These are phyloP conservation scores for Phylloscopus whistleri DNA, from an alignment of 2,113 vertebrate species.

Conservation along the genomic window DNA sequence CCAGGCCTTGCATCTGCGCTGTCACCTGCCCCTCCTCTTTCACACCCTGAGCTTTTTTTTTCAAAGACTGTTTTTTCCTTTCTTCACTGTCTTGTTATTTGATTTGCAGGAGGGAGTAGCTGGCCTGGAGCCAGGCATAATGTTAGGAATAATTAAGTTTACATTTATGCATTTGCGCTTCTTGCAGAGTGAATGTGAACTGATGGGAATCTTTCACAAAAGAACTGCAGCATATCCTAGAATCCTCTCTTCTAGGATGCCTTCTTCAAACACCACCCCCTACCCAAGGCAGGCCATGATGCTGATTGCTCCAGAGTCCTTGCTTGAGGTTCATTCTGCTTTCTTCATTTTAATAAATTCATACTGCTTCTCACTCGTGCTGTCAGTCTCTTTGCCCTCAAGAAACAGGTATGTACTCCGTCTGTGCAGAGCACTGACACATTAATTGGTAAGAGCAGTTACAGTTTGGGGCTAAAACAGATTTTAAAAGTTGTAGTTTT, in stretches of 20 bases:
- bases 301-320: not conserved
- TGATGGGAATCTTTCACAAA: not conserved
- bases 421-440: not conserved
- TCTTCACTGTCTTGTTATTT: not conserved
- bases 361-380: not conserved
- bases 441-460: not conserved
- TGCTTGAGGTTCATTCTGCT: not conserved
- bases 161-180: not conserved
- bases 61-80: not conserved
- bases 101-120: not conserved
- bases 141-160: not conserved
- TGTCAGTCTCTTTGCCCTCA: not conserved
- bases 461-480: not conserved
- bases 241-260: not conserved
- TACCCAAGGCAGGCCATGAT: not conserved
- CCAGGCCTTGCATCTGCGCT: rapidly evolving
- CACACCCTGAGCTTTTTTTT: not conserved
- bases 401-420: not conserved
- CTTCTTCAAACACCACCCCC: not conserved
- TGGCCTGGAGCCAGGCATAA: not conserved
- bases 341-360: not conserved
- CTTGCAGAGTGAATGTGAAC: not conserved
- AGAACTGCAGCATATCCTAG: not conserved
- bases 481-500: not conserved
- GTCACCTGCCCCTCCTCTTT: not conserved